Evolutionary conservation across 2,113 vertebrate species (phyloP).

Genomic region (Epinephelus cyanopodus): DNA sequence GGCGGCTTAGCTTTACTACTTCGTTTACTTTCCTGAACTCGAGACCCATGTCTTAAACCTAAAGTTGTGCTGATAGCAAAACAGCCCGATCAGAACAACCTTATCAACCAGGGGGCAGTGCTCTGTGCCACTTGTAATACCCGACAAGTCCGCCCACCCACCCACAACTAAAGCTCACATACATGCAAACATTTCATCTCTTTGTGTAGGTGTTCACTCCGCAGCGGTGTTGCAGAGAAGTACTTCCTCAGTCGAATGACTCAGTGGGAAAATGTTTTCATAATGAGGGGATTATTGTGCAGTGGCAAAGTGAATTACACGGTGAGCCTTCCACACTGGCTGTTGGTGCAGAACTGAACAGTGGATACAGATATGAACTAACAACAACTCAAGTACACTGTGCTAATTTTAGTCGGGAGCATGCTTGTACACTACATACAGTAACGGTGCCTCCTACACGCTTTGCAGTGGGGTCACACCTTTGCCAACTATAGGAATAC

Average conservation of each 20-base stretch:
- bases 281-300: constrained; percentile 72
- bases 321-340: constrained; percentile 43
- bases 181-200: neutral
- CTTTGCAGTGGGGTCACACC: neutral
- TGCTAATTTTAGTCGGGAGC: constrained; percentile 7
- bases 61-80: neutral
- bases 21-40: constrained; percentile 8
- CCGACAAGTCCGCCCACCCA: neutral
- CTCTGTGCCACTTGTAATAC: constrained; percentile 9
- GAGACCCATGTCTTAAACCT: neutral
- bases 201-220: constrained; percentile 48
- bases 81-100: constrained; percentile 10
- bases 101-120: constrained; percentile 1
- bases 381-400: constrained; percentile 23
- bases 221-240: constrained; percentile 35
- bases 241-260: constrained; percentile 51
- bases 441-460: neutral
- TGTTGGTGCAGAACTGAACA: constrained; percentile 49
- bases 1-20: neutral
- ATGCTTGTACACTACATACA: constrained; percentile 13
- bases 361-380: constrained; percentile 47
- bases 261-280: constrained; percentile 66
- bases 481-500: neutral
- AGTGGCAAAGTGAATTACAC: constrained; percentile 68
- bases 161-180: neutral